phyloP scores from a whole-genome alignment of 2,113 vertebrate genomes.

The Sinocyclocheilus anophthalmus region DNA sequence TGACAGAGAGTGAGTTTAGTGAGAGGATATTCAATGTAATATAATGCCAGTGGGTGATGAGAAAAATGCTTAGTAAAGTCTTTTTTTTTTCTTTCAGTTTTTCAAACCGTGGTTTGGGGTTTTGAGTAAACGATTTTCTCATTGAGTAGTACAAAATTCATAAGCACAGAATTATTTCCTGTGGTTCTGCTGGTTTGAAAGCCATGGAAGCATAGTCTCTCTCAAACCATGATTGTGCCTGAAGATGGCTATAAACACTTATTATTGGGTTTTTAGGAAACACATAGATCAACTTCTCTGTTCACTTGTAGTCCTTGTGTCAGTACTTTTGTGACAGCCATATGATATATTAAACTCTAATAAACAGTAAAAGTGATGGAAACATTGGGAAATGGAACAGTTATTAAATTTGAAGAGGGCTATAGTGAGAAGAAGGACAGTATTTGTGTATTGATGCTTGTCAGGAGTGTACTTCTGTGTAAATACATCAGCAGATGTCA shows the following conservation, averaged over 20 bases:
- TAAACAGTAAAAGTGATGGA: not conserved
- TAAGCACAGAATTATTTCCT: slow-evolving; percentile 3
- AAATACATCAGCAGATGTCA: slow-evolving; percentile 3
- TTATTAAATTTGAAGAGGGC: not conserved
- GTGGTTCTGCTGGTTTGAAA: slow-evolving; percentile 12
- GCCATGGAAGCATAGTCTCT: not conserved
- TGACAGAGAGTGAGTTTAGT: not conserved
- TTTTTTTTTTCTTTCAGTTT: slow-evolving; percentile 10
- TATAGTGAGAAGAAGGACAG: not conserved
- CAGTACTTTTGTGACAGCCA: not conserved
- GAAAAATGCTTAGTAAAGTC: slow-evolving; percentile 11
- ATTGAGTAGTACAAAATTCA: not conserved
- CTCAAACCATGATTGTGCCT: slow-evolving; percentile 1
- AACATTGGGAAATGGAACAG: not conserved
- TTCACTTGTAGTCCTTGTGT: not conserved
- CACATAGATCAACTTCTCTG: not conserved
- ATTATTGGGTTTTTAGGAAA: not conserved
- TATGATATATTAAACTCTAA: not conserved
- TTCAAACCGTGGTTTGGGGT: slow-evolving; percentile 3
- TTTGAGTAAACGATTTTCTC: slow-evolving; percentile 3
- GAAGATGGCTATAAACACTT: slow-evolving; percentile 18
- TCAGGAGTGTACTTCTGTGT: not conserved
- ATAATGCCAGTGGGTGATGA: not conserved
- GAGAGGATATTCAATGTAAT: not conserved
- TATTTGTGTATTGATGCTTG: not conserved